Conservation (phyloP, 2,113 vertebrate species). For the Indicator maculatus region DNA sequence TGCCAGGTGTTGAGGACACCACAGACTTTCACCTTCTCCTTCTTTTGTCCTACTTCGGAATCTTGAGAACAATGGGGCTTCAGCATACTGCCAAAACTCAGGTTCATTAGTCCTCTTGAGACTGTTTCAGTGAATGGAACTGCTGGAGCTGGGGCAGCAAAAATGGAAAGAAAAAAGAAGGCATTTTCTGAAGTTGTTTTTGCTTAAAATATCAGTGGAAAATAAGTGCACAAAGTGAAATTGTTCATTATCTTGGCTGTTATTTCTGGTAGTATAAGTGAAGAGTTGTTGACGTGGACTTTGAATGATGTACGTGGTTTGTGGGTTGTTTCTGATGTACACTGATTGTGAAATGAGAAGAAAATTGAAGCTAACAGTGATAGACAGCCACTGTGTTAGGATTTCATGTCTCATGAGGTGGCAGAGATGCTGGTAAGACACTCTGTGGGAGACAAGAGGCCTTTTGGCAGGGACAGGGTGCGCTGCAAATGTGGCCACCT, state of each 20-base stretch:
- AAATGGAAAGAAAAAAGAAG: neutral
- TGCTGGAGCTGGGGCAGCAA: neutral
- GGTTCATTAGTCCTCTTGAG: accelerated
- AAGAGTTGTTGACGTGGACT: neutral
- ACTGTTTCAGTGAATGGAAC: neutral
- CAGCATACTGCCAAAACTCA: neutral
- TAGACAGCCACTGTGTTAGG: accelerated
- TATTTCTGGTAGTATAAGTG: neutral
- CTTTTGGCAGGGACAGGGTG: neutral
- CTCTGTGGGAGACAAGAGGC: accelerated
- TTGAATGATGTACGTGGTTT: neutral
- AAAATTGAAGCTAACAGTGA: neutral
- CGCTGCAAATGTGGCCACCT: neutral
- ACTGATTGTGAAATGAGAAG: neutral
- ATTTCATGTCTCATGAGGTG: accelerated
- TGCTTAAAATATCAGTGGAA: neutral
- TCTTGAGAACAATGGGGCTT: neutral
- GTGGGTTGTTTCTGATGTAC: neutral
- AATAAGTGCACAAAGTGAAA: neutral
- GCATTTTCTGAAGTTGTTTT: neutral
- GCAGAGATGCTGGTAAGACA: neutral
- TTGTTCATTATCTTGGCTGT: neutral
- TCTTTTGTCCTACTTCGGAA: accelerated
- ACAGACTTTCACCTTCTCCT: neutral
- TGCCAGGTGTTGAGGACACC: neutral